Percentiles rank a stretch among this genome's conserved stretches.
phyloP scores from a whole-genome alignment of 2,888 invertebrate genomes.

The Nycteola revayana region DNA sequence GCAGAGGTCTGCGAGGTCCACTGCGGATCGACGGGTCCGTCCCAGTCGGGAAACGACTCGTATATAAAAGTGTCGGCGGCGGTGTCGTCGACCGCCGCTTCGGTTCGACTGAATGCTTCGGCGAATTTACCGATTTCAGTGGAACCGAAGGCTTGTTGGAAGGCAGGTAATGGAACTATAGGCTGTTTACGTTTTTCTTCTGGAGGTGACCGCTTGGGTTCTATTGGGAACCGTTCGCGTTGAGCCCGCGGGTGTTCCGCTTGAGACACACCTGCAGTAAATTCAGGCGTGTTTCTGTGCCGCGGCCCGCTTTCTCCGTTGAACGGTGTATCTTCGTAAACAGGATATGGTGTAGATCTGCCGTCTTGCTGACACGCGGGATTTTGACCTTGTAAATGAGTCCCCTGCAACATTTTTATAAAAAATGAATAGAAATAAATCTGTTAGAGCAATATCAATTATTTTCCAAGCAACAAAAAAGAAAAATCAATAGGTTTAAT shows the following conservation, averaged over 20 bases:
- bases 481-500: no score
- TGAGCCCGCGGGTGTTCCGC: conserved; percentile 38
- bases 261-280: conserved; percentile 32
- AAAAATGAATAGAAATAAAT: not conserved
- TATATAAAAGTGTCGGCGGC: conserved; percentile 62
- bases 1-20: conserved; percentile 64
- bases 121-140: conserved; percentile 93
- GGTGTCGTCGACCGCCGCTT: conserved; percentile 68
- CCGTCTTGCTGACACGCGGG: conserved; percentile 60
- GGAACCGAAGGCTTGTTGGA: conserved; percentile 93
- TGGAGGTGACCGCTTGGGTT: conserved; percentile 52
- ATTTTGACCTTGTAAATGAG: conserved; percentile 51
- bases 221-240: conserved; percentile 45
- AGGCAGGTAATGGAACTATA: conserved; percentile 87
- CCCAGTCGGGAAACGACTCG: conserved; percentile 72
- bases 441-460: no score
- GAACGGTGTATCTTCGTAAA: conserved; percentile 59
- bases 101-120: conserved; percentile 85
- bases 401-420: conserved; percentile 49
- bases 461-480: no score
- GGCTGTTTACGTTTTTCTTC: conserved; percentile 63
- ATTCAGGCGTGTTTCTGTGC: conserved; percentile 47
- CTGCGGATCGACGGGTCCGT: conserved; percentile 58
- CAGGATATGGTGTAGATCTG: conserved; percentile 60
- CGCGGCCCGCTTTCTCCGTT: conserved; percentile 45